Base-by-base conservation (phyloP, 2,888 invertebrate species). In the Operophtera brumata region DNA sequence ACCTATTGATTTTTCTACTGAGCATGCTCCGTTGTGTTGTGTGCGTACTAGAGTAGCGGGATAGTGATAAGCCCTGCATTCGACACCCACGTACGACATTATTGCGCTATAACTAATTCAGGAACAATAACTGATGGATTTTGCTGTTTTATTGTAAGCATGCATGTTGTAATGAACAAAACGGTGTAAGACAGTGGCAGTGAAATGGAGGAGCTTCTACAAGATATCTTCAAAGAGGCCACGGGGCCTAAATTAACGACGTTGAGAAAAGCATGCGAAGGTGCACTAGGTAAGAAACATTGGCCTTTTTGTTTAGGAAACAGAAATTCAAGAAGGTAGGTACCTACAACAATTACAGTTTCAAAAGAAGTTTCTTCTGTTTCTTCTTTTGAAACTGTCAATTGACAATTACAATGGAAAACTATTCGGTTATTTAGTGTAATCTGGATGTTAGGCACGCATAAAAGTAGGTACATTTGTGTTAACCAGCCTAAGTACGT, bases 141-240 rank as follows among this genome's bases (percentile, higher is more conserved):
- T 25, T 20, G 39, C 64, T 37, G 30, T n/a, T 30, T 25, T 41
- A 13, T 48, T 8, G 30, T 13, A 30, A 47, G 32, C 20, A 54
- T 57, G 57, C 14, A n/a, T n/a, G 10, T 14, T 66, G 65, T 62
- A n/a, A n/a, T n/a, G 37, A 12, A n/a, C 50, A 12, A 39, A 39
- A 47, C 35, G n/a, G 49, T 42, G 51, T 50, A 20, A 44, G 63
- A 64, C 32, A 64, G 58, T 53, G 48, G 51, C 51, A 57, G 56
- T 62, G 67, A 56, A 49, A 69, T 97, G 97, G 97, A 97, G 91
- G 96, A 97, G 84, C 91, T 97, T 70, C 91, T 97, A 64, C 92
- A 94, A 80, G 94, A 95, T 82, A 93, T 97, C 73, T 93, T 94
- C 68, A 96, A 94, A 84, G 97, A 97, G 90, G 94, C 96, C 57